Percentiles rank a stretch among this genome's conserved stretches.
phyloP scores from a whole-genome alignment of 2,797 vertebrate genomes.

The Lepidocolaptes lacrymiger region DNA sequence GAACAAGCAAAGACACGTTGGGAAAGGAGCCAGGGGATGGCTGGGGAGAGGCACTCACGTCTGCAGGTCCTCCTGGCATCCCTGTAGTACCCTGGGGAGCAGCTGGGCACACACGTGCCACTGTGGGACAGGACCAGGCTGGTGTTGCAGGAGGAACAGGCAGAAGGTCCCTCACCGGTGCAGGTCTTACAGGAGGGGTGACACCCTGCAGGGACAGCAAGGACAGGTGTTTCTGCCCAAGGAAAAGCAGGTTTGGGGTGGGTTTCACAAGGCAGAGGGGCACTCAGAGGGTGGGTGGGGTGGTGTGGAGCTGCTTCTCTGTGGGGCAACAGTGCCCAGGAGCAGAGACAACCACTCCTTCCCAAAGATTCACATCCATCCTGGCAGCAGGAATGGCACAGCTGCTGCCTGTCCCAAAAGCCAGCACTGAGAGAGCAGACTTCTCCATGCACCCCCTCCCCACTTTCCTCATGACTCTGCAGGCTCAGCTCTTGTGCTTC shows the following conservation, averaged over 20 bases:
- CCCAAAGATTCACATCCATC: background rate
- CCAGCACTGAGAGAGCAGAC: background rate
- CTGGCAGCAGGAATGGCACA: background rate
- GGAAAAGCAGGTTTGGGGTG: background rate
- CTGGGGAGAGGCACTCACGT: conserved; percentile 74
- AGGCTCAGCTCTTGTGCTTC: background rate
- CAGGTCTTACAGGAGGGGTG: conserved; percentile 88
- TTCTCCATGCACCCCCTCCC: background rate
- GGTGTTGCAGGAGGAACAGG: conserved; percentile 85
- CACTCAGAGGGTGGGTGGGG: background rate
- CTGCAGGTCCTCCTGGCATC: conserved; percentile 79
- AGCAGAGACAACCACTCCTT: background rate
- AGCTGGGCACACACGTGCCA: conserved; percentile 79
- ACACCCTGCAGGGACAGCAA: conserved; percentile 80
- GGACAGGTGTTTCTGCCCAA: background rate
- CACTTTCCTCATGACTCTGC: background rate
- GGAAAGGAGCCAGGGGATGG: background rate
- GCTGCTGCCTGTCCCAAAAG: background rate
- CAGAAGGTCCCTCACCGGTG: conserved; percentile 74
- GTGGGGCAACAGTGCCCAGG: background rate
- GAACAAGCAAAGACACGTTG: background rate
- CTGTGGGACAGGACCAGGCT: conserved; percentile 78
- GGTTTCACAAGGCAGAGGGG: background rate
- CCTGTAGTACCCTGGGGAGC: conserved; percentile 83
- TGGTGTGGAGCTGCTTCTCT: rapidly evolving